Percentiles rank a stretch among this genome's conserved stretches.
phyloP scores from a whole-genome alignment of 2,797 vertebrate species.

The Acridotheres tristis region DNA sequence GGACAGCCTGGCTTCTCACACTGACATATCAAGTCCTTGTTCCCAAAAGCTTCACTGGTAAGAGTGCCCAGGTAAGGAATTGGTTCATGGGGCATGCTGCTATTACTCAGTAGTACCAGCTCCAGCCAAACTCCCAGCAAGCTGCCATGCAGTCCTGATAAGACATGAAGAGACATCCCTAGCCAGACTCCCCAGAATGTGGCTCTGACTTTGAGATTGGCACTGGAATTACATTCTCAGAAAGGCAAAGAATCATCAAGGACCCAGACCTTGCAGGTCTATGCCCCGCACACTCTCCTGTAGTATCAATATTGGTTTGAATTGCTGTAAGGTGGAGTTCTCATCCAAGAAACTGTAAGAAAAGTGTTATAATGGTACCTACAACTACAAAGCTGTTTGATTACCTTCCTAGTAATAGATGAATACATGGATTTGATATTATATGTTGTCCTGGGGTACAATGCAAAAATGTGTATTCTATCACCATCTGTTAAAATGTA shows the following conservation, averaged over 20 bases:
- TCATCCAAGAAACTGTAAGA: neutral
- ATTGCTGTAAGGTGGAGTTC: neutral
- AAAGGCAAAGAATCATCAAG: neutral
- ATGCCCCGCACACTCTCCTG: accelerated
- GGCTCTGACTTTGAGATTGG: neutral
- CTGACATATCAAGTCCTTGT: neutral
- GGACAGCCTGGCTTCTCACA: neutral
- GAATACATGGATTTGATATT: neutral
- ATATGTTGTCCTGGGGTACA: no score
- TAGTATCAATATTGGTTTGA: neutral
- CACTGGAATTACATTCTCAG: neutral
- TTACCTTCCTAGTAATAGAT: neutral
- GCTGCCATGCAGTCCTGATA: neutral
- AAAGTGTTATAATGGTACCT: neutral
- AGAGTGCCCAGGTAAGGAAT: neutral
- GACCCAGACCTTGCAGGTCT: neutral
- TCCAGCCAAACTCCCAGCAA: neutral
- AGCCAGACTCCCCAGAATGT: neutral
- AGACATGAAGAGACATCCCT: neutral
- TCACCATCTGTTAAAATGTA: no score
- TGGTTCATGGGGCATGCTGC: neutral
- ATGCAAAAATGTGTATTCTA: no score
- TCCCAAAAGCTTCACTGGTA: neutral
- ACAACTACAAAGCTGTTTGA: neutral
- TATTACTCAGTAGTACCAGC: neutral